Percentiles rank a stretch among this genome's conserved stretches.
Conservation (phyloP, 1,140 invertebrate genomes). For the Zaprionus capensis region DNA sequence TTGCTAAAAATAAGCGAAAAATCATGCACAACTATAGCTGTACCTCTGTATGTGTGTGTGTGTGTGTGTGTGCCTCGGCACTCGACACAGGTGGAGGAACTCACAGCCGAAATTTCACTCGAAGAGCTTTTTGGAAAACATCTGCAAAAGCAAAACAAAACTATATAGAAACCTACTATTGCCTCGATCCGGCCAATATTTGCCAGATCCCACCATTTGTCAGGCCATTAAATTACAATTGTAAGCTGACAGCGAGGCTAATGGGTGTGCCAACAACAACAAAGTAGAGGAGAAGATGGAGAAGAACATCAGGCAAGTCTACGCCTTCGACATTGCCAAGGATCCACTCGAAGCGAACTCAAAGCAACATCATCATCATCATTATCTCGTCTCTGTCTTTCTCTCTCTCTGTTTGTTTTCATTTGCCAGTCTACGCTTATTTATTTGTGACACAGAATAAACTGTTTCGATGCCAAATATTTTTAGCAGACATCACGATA, state of each 20-base stretch:
- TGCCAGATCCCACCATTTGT: slow-evolving; percentile 40
- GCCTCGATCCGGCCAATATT: slow-evolving; percentile 2
- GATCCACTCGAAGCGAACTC: slow-evolving; percentile 58
- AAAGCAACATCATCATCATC: slow-evolving; percentile 6
- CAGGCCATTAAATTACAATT: slow-evolving; percentile 75
- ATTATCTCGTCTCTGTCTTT: slow-evolving; percentile 23
- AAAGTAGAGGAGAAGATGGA: neutral
- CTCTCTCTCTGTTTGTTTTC: slow-evolving; percentile 42
- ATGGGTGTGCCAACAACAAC: slow-evolving; percentile 33
- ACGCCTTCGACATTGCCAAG: slow-evolving; percentile 64
- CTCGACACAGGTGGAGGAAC: slow-evolving; percentile 63
- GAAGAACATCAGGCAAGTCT: neutral
- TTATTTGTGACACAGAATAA: slow-evolving; percentile 58
- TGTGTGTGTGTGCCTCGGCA: slow-evolving; percentile 32
- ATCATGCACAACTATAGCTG: slow-evolving; percentile 72
- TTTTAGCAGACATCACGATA: slow-evolving; percentile 54
- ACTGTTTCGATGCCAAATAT: slow-evolving; percentile 69
- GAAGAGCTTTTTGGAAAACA: slow-evolving; percentile 68
- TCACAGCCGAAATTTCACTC: slow-evolving; percentile 52
- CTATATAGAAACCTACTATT: neutral
- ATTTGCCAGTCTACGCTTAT: slow-evolving; percentile 27
- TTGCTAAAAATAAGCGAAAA: slow-evolving; percentile 83
- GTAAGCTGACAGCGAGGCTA: slow-evolving; percentile 68
- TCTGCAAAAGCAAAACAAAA: slow-evolving; percentile 1
- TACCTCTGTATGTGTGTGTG: neutral